A percentile compares a stretch with the other conserved stretches of the same genome.
Conservation (phyloP, 2,113 vertebrate species). For the Pteropus alecto region DNA sequence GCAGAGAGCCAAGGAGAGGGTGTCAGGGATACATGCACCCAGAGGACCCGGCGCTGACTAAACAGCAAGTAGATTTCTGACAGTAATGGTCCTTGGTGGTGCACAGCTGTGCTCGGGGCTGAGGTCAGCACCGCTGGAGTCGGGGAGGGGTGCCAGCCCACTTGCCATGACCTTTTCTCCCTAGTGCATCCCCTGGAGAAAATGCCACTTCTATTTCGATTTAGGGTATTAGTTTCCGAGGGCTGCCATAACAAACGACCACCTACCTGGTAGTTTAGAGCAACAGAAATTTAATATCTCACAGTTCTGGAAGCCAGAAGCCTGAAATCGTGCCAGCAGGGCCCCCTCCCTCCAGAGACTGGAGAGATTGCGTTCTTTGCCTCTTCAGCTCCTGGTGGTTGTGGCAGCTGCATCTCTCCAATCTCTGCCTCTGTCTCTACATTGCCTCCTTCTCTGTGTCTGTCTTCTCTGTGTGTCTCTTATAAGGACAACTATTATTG, state of each 20-base stretch:
- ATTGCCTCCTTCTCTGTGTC: neutral
- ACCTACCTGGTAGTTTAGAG: neutral
- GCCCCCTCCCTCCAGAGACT: neutral
- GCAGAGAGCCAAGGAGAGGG: neutral
- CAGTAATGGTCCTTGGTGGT: neutral
- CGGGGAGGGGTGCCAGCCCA: neutral
- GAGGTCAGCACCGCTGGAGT: neutral
- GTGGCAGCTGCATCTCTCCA: neutral
- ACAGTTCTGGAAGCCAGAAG: neutral
- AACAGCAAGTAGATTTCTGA: neutral
- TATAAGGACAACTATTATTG: neutral
- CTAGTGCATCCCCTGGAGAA: neutral
- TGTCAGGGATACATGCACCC: fast-evolving
- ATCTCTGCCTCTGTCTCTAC: neutral
- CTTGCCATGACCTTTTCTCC: neutral
- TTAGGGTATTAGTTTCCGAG: neutral
- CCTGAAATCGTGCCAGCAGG: neutral
- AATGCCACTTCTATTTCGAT: neutral
- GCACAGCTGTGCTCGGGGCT: neutral
- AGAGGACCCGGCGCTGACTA: neutral
- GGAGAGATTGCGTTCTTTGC: no score
- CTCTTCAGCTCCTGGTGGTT: neutral
- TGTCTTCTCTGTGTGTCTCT: neutral
- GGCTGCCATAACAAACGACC: neutral
- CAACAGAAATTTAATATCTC: neutral